A percentile compares a stretch with the other conserved stretches of the same genome.
phyloP scores from a whole-genome alignment of 2,888 invertebrate species.

The Epicampocera succincta region DNA sequence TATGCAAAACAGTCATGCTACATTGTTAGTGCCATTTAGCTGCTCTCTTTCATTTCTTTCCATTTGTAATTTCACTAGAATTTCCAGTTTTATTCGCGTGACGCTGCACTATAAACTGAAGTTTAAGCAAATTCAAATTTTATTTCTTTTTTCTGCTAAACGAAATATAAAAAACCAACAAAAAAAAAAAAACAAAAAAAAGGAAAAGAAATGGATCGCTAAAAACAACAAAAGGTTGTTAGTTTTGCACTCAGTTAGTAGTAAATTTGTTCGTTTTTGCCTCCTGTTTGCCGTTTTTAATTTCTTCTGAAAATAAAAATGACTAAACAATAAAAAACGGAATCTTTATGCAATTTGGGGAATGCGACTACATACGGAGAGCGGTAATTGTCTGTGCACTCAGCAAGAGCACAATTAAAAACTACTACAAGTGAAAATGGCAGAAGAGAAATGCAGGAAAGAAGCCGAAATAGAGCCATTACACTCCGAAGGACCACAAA shows the following conservation, averaged over 20 bases:
- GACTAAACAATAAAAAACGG: constrained; percentile 44
- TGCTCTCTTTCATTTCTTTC: constrained; percentile 23
- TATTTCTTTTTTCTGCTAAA: constrained; percentile 16
- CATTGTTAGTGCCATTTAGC: constrained; percentile 45
- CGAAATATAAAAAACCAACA: neutral
- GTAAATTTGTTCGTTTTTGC: constrained; percentile 27
- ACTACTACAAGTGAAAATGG: neutral
- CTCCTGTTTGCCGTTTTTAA: neutral
- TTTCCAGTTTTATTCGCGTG: constrained; percentile 53
- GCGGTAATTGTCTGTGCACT: constrained; percentile 51
- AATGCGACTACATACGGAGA: constrained; percentile 2
- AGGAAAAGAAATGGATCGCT: neutral
- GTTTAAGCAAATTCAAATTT: constrained; percentile 52
- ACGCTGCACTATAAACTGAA: constrained; percentile 47
- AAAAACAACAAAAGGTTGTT: constrained; percentile 42
- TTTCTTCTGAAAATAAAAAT: constrained; percentile 3
- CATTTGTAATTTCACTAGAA: neutral
- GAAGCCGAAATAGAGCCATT: neutral
- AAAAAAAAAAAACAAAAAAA: neutral
- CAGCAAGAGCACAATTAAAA: constrained; percentile 52
- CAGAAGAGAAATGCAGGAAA: neutral
- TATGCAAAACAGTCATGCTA: constrained; percentile 8
- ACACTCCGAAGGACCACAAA: constrained; percentile 32
- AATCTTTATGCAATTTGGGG: constrained; percentile 52
- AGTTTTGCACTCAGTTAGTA: constrained; percentile 50